phyloP scores from a whole-genome alignment of 2,888 invertebrate genomes.

The Caradrina kadenii region DNA sequence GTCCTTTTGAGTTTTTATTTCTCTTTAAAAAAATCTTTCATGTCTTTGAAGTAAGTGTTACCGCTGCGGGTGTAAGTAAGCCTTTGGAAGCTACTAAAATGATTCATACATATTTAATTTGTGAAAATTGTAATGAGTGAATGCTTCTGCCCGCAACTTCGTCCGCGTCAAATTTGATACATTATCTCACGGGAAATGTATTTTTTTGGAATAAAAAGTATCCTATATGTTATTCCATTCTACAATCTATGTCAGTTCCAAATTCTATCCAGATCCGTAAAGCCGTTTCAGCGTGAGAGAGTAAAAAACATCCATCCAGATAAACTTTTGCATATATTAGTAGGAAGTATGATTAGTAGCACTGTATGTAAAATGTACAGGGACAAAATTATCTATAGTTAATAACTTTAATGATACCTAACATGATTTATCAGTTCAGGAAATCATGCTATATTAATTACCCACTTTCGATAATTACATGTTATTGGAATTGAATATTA shows the following conservation, averaged over 20 bases:
- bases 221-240: too few relatives aligned
- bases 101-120: constrained; percentile 5
- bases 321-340: too few relatives aligned
- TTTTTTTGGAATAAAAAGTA: too few relatives aligned
- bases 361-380: constrained; percentile 7
- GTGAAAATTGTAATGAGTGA: not conserved
- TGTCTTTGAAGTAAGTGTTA: constrained; percentile 56
- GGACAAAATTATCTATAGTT: constrained; percentile 10
- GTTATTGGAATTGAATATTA: constrained; percentile 16
- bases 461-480: constrained; percentile 9
- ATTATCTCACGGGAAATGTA: too few relatives aligned
- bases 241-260: too few relatives aligned
- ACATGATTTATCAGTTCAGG: constrained; percentile 37
- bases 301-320: too few relatives aligned
- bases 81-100: not conserved
- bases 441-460: constrained; percentile 23
- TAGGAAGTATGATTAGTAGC: too few relatives aligned
- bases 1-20: constrained; percentile 73
- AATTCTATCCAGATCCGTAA: too few relatives aligned
- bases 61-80: constrained; percentile 12
- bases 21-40: constrained; percentile 67
- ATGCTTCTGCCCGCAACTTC: too few relatives aligned
- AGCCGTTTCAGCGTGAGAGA: too few relatives aligned
- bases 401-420: constrained; percentile 12
- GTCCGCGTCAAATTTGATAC: too few relatives aligned